Percentiles rank a stretch among this genome's conserved stretches.
These are phyloP conservation scores for Colossoma macropomum DNA, from an alignment of 2,113 vertebrate species.

Conservation along the genomic window DNA sequence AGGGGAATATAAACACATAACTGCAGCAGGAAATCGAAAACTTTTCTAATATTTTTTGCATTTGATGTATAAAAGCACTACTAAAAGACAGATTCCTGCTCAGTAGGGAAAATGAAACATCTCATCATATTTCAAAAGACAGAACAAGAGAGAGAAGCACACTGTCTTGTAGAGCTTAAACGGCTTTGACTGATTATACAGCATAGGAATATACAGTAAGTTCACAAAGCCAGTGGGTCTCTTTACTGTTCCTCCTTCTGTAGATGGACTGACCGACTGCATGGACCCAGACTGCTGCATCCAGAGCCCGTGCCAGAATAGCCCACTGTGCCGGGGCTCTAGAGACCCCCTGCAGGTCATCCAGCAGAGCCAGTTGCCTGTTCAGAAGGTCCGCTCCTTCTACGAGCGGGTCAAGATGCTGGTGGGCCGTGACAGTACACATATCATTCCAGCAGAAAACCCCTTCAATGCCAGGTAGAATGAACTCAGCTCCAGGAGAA, in stretches of 20 bases:
- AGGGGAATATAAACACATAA: not conserved
- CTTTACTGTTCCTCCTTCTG: constrained; percentile 7
- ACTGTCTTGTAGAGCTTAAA: not conserved
- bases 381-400: constrained; percentile 89
- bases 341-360: constrained; percentile 95
- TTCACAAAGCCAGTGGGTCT: not conserved
- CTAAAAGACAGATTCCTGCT: constrained; percentile 1
- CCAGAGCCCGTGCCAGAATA: constrained; percentile 94
- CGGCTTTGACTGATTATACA: constrained; percentile 20
- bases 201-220: constrained; percentile 9
- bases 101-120: not conserved
- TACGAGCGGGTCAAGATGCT: constrained; percentile 96
- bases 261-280: constrained; percentile 97
- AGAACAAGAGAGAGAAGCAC: not conserved
- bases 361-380: constrained; percentile 85
- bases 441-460: constrained; percentile 95
- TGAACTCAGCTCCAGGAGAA: not conserved
- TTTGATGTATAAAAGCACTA: not conserved
- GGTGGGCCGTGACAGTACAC: constrained; percentile 95
- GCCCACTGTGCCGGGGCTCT: constrained; percentile 92
- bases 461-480: constrained; percentile 94
- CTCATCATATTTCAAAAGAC: not conserved
- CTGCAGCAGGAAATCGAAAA: constrained; percentile 7
- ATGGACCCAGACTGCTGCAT: constrained; percentile 99
- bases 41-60: not conserved